phyloP scores from a whole-genome alignment of 2,113 vertebrate species.

The Cryptotis parvus region DNA sequence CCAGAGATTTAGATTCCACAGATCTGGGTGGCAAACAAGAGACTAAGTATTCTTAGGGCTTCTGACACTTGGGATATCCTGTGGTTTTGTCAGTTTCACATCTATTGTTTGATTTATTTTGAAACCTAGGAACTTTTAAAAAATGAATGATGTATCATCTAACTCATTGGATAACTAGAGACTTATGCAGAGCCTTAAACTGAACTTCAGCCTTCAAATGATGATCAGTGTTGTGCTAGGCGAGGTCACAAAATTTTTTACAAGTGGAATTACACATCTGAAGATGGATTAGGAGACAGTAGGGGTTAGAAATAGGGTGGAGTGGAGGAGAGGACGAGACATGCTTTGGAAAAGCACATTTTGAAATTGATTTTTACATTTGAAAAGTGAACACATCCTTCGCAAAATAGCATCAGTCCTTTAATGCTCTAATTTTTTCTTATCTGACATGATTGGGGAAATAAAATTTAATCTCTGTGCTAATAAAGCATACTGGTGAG shows the following conservation, averaged over 20 bases:
- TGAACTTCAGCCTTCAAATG: background rate
- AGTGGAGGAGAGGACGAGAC: background rate
- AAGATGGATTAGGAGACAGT: background rate
- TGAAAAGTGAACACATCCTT: background rate
- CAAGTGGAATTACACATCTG: background rate
- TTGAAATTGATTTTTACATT: background rate
- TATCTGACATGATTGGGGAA: too few species aligned
- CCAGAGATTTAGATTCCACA: too few species aligned
- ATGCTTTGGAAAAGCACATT: background rate
- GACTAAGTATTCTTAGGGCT: background rate
- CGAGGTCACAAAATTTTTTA: background rate
- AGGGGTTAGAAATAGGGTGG: background rate
- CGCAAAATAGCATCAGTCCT: slow-evolving; percentile 2
- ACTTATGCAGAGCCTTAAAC: background rate
- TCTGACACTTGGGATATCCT: background rate
- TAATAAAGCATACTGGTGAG: too few species aligned
- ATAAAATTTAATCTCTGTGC: too few species aligned
- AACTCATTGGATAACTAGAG: slow-evolving; percentile 14
- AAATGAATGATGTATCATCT: background rate
- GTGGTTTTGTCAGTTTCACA: background rate
- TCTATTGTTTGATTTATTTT: slow-evolving; percentile 14
- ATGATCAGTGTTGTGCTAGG: background rate
- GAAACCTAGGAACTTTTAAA: background rate
- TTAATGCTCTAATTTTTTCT: too few species aligned
- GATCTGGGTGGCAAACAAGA: background rate